Percentiles rank a stretch among this genome's conserved stretches.
Conservation (phyloP, 2,797 vertebrate genomes). For the Triplophysa yarkandensis region DNA sequence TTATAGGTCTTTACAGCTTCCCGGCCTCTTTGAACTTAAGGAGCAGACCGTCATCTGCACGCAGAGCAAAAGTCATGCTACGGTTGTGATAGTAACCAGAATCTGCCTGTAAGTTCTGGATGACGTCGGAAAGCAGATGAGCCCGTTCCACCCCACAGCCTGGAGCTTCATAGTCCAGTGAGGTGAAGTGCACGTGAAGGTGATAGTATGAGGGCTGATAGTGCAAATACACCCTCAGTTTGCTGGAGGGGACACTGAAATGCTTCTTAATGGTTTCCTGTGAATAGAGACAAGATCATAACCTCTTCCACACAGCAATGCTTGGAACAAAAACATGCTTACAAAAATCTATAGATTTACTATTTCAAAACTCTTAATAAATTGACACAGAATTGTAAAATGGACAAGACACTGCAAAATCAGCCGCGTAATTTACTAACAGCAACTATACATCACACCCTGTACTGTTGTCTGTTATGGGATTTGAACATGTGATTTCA, state of each 20-base stretch:
- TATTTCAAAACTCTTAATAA: too few species aligned
- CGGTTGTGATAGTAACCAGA: constrained; percentile 77
- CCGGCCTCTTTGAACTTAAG: constrained; percentile 78
- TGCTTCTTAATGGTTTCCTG: constrained; percentile 81
- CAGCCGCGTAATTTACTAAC: too few species aligned
- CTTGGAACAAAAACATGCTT: background rate
- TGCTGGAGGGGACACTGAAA: constrained; percentile 71
- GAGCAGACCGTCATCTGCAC: constrained; percentile 79
- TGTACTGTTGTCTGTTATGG: too few species aligned
- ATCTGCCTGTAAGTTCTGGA: constrained; percentile 84
- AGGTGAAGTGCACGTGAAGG: constrained; percentile 91
- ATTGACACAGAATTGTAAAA: too few species aligned
- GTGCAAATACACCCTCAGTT: constrained; percentile 87
- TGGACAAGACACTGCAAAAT: too few species aligned
- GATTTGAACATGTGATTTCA: background rate
- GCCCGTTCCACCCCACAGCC: constrained; percentile 84
- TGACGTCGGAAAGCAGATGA: constrained; percentile 87
- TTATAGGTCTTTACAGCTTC: constrained; percentile 54
- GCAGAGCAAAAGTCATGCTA: constrained; percentile 81
- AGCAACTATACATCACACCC: too few species aligned
- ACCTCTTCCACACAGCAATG: background rate
- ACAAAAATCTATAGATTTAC: background rate
- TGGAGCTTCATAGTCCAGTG: constrained; percentile 83
- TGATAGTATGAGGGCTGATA: constrained; percentile 97
- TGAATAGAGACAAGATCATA: background rate